phyloP scores from a whole-genome alignment of 2,113 vertebrate species.

The Telmatochromis brichardi region DNA sequence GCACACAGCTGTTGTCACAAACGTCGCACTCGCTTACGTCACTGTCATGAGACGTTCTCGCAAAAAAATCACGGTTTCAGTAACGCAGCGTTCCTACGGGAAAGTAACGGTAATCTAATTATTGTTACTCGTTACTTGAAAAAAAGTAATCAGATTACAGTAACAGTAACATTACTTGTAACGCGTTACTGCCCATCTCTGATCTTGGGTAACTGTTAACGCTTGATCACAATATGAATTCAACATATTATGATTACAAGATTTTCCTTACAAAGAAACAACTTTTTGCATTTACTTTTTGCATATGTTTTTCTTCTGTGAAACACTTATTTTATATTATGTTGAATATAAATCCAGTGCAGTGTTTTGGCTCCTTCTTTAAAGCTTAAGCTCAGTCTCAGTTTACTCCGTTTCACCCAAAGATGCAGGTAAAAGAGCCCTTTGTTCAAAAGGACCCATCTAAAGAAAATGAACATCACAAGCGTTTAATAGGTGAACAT shows the following conservation, averaged over 20 bases:
- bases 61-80: too few relatives aligned
- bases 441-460: neutral
- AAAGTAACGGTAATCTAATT: too few relatives aligned
- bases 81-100: accelerated
- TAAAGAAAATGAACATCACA: neutral
- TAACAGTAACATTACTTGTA: accelerated
- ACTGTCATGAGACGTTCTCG: too few relatives aligned
- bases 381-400: neutral
- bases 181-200: too few relatives aligned
- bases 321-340: neutral
- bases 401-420: neutral
- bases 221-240: neutral
- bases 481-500: neutral
- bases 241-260: neutral
- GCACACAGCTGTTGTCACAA: too few relatives aligned
- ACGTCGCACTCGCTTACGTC: accelerated
- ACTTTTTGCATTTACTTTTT: accelerated
- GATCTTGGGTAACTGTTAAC: neutral
- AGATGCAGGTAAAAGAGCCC: neutral
- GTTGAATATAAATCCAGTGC: neutral
- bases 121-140: too few relatives aligned
- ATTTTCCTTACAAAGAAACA: neutral
- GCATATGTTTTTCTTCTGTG: neutral
- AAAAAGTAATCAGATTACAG: too few relatives aligned
- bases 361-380: neutral